phyloP scores from a whole-genome alignment of 1,140 invertebrate genomes.

The Trachymyrmex septentrionalis region DNA sequence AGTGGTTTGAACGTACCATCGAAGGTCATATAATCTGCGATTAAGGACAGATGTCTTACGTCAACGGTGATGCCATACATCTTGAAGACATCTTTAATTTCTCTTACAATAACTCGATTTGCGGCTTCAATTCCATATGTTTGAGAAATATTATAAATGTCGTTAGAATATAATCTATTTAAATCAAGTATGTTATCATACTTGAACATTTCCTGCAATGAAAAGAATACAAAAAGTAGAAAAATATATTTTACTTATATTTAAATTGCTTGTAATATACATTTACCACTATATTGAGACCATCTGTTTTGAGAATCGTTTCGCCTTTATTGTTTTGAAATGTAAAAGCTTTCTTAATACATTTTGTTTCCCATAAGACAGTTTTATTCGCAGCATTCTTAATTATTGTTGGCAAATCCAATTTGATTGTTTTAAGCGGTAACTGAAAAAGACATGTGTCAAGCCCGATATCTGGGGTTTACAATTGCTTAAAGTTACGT shows the following conservation, averaged over 20 bases:
- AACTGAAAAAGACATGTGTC: conserved; percentile 85
- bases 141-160: conserved; percentile 96
- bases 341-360: conserved; percentile 94
- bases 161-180: conserved; percentile 96
- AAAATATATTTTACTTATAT: background rate
- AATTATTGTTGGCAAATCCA: conserved; percentile 94
- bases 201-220: conserved; percentile 92
- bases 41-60: conserved; percentile 95
- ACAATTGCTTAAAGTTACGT: too few relatives aligned
- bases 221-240: conserved; percentile 49
- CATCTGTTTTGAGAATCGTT: conserved; percentile 95
- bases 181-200: conserved; percentile 94
- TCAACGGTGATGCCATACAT: conserved; percentile 99
- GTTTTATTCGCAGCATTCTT: conserved; percentile 91
- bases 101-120: conserved; percentile 94
- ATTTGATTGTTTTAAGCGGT: conserved; percentile 88
- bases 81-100: conserved; percentile 97
- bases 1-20: conserved; percentile 96
- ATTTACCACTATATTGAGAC: conserved; percentile 94
- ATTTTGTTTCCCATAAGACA: conserved; percentile 93
- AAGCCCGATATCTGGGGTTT: too few relatives aligned
- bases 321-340: conserved; percentile 88
- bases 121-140: conserved; percentile 99
- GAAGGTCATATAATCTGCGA: conserved; percentile 99
- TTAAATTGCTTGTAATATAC: background rate